Evolutionary conservation across 1,140 invertebrate species (phyloP).

Genomic region (Mycetomoellerius zeteki): DNA sequence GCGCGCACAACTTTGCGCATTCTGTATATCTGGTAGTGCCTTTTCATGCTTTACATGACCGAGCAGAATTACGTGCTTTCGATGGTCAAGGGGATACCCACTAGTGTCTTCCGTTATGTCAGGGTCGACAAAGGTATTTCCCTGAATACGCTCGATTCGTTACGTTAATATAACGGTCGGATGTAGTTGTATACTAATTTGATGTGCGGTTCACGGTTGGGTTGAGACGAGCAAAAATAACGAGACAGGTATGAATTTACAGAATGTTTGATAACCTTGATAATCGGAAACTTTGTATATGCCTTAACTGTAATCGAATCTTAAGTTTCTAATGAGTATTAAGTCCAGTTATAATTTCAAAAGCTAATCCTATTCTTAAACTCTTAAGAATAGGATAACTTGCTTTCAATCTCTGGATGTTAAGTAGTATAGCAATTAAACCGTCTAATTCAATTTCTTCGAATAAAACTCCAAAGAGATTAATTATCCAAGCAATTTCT

Average conservation of each 20-base stretch:
- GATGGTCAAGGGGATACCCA: conserved; percentile 27
- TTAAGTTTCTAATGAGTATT: conserved; percentile 1
- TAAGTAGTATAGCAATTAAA: background rate
- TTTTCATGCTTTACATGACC: conserved; percentile 33
- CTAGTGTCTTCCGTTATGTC: conserved; percentile 52
- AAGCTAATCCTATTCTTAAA: background rate
- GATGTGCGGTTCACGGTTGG: conserved; percentile 50
- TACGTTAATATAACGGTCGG: conserved; percentile 52
- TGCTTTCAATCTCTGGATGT: background rate
- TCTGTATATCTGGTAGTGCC: background rate
- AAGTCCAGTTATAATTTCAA: conserved; percentile 17
- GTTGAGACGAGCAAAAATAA: conserved; percentile 45
- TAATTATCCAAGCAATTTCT: background rate
- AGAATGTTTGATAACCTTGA: conserved; percentile 47
- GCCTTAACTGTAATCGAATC: conserved; percentile 43
- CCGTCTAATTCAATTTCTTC: background rate
- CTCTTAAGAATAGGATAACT: background rate
- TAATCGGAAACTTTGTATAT: conserved; percentile 5
- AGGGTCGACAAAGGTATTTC: conserved; percentile 52
- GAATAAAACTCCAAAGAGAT: background rate
- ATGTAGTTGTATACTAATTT: conserved; percentile 25
- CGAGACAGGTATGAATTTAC: conserved; percentile 46
- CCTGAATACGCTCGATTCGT: conserved; percentile 57
- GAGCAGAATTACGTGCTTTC: conserved; percentile 36
- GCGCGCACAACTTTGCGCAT: background rate